Base-by-base conservation (phyloP, 2,888 invertebrate species). In the Teleiodes luculella region DNA sequence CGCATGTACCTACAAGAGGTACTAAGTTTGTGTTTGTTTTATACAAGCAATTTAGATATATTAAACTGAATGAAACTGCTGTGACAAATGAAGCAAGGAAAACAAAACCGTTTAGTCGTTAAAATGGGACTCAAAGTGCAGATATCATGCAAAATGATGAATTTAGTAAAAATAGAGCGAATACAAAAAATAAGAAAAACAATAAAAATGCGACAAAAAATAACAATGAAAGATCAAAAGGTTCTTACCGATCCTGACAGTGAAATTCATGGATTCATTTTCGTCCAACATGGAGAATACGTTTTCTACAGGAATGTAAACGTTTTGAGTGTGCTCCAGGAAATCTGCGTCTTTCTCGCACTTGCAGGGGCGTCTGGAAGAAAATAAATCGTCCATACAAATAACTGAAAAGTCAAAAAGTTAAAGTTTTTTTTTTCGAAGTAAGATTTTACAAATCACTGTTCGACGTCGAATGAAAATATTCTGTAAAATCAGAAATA, bases 271-370 rank as follows among this genome's bases (percentile, higher is more conserved):
- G 36, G 76, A 66, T 60, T 88, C 88, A 11, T 65, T 70, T 45
- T 83, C 83, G 57, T 90, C 90, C 61, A 90, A 74, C 90, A 90
- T 90, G 20, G 90, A 89, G 65, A 90, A 87, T 41, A 90, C 80
- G 60, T 90, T 90, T 76, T 90, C 90, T 54, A 90, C 85, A 31
- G 90, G 90, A 82, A 90, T 85, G 85, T 86, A 88, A 65, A 90
- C 88, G 63, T 90, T 90, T 66, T 90, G 90, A 24, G 86, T 89
- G 68, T 89, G 85, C 63, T 90, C 90, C 54, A 90, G 68, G 65
- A 90, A 90, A 65, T 90, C 90, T 18, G 90, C 88, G 57, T 90
- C 90, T 62, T 83, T 87, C 62, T 90, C 90, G 56, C 89, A 86
- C 65, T 90, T 90, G 63, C 90, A 90, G 10, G 87, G 86, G 58